Conservation (phyloP, 2,888 invertebrate species). For the Rhynchonema sp. region DNA sequence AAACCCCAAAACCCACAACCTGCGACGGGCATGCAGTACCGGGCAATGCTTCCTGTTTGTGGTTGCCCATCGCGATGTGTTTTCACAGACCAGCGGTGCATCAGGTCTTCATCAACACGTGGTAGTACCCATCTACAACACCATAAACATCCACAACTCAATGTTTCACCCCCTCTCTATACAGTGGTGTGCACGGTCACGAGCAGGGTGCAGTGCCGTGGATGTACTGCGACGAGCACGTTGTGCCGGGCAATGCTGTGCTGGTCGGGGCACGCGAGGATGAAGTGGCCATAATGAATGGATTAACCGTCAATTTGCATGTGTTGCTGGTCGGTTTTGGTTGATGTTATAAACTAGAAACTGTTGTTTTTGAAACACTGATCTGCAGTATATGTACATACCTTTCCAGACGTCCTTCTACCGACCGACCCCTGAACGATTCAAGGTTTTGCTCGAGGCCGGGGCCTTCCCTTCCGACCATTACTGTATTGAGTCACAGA, state of each 20-base stretch:
- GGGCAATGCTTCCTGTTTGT: too few relatives aligned
- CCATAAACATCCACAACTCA: too few relatives aligned
- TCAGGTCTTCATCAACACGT: too few relatives aligned
- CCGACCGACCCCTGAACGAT: constrained; percentile 33
- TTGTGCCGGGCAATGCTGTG: constrained; percentile 26
- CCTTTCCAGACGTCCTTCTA: constrained; percentile 37
- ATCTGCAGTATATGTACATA: neutral
- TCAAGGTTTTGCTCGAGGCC: constrained; percentile 39
- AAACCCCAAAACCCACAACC: too few relatives aligned
- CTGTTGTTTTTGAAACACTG: neutral
- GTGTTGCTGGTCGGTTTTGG: constrained; percentile 36
- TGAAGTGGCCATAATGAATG: constrained; percentile 39
- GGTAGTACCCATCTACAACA: too few relatives aligned
- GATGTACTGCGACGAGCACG: constrained; percentile 31
- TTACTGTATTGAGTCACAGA: constrained; percentile 39
- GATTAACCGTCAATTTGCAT: constrained; percentile 40
- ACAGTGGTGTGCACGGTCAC: constrained; percentile 29
- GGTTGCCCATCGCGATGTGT: too few relatives aligned
- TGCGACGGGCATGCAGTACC: too few relatives aligned
- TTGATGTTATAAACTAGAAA: neutral
- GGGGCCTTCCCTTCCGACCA: constrained; percentile 41
- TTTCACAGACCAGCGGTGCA: too few relatives aligned
- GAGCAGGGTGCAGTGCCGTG: constrained; percentile 31
- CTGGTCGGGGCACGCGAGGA: constrained; percentile 31
- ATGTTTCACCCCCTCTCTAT: too few relatives aligned